Conservation (phyloP, 2,797 vertebrate genomes). For the Danio kyathit region DNA sequence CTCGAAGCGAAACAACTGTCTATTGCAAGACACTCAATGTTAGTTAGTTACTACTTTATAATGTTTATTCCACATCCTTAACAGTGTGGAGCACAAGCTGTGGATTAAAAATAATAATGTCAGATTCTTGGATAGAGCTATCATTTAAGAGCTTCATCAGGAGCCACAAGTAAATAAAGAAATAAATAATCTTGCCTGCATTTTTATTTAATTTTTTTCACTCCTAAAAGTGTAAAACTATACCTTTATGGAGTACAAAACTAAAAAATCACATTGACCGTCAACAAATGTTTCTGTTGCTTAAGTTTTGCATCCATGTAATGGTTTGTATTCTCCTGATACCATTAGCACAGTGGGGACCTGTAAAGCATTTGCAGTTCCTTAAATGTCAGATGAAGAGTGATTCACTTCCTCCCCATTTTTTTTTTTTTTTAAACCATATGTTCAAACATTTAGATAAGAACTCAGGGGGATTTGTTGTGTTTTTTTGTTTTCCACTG, state of each 20-base stretch:
- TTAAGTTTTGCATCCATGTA: not conserved
- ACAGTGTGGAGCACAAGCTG: too few species aligned
- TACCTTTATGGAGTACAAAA: not conserved
- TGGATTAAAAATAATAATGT: too few species aligned
- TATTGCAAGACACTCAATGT: too few species aligned
- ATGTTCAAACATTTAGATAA: slow-evolving; percentile 50
- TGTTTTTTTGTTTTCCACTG: not conserved
- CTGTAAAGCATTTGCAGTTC: slow-evolving; percentile 20
- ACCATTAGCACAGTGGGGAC: not conserved
- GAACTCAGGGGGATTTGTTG: slow-evolving; percentile 5
- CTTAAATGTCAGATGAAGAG: slow-evolving; percentile 3
- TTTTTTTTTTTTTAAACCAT: slow-evolving; percentile 7
- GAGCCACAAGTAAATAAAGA: too few species aligned
- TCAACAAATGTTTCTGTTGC: not conserved
- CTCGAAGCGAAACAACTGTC: too few species aligned
- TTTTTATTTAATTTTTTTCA: too few species aligned
- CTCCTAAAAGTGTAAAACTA: too few species aligned
- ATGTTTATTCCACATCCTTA: too few species aligned
- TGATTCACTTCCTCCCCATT: not conserved
- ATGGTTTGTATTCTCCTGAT: not conserved
- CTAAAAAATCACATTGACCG: not conserved
- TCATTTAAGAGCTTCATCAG: too few species aligned
- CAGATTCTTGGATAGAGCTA: too few species aligned
- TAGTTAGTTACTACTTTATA: too few species aligned
- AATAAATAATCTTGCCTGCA: too few species aligned